Evolutionary conservation across 2,113 vertebrate genomes (phyloP), one percentile per base, ranked within the genome.

Genomic region (Aptenodytes patagonicus): DNA sequence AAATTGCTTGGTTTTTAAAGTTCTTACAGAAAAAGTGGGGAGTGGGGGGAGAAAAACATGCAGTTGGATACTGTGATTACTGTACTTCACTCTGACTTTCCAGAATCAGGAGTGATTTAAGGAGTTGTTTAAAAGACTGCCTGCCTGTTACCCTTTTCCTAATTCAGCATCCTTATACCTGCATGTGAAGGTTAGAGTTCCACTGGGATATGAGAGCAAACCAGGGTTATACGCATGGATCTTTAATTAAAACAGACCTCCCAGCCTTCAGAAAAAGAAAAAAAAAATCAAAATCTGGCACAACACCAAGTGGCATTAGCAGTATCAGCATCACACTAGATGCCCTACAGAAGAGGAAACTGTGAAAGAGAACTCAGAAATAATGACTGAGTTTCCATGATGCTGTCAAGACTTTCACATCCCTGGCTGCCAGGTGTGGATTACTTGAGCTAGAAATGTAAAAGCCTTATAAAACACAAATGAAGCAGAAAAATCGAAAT

Each of bases 401-500:
- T 89, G 61, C 83, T 93, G 90, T 96, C 96, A 94, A 85, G 89
- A 83, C 62, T 89, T 92, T 87, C 73, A 70, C 89, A 83, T 95
- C 83, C 46, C 84, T 49, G 54, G n/a, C 87, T 49, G 22, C 95
- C 95, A 86, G 91, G 92, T 96, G 91, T 64, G 80, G 92, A 91
- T 96, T 95, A 83, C 91, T 95, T 94, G 95, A 97, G 61, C 78
- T 96, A 80, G 72, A 90, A 96, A 90, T 78, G 76, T 95, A 95
- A 96, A 97, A 93, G 83, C 88, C 28, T 22, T 89, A 80, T 90
- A 93, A 97, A 96, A 96, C 66, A 94, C 87, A 95, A 95, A 93
- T 95, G 91, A 93, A 88, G 83, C 57, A 73, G 32, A 76, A 80
- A 64, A 89, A 85, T 66, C 49, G 25, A 83, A 61, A 92, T 89